Evolutionary conservation across 2,797 vertebrate genomes (phyloP), one percentile per base, ranked within the genome.

Genomic region (Melanotaenia pygmaea): DNA sequence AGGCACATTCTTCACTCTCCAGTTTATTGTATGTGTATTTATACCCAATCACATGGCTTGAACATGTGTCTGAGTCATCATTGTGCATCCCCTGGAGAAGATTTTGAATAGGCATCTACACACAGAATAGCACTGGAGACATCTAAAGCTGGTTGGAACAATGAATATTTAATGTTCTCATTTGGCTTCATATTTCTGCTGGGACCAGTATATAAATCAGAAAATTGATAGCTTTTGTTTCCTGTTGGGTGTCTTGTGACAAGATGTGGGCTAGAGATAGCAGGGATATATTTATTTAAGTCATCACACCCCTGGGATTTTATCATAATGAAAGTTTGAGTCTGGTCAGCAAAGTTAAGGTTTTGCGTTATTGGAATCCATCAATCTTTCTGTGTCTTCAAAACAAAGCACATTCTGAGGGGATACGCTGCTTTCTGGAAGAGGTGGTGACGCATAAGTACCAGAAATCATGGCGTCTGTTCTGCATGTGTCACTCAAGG

Each of bases 281-380:
- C 3, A 22, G 26, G 47, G 57, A 32, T 35, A 45, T 73, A 45
- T 89, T 72, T 87, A 60, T 80, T 77, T 34, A 86, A 86, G 73
- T 84, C 74, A 73, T 86, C 66, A 67, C 80, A 72, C 79, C 69
- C 63, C 54, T 40, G 74, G 83, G 82, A 84, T 79, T 82, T 70
- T 64, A 20, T 70, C 1, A 8, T 75, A 86, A 82, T 87, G 64
- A 83, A 84, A 79, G 80, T 13, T 60, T 75, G 70, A 76, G 82
- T 86, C 50, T 20, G 30, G 45, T 79, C 56, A 6, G 65, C 67
- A 6, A 22, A 81, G 66, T 70, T 37, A 58, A 82, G 85, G 83
- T 75, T 73, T 53, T 20, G 58, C 14, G 4, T 89, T 87, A 90
- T 86, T 90, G 89, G 84, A 92, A 90, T 79, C 83, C 70, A 85